These are phyloP conservation scores for Pentamera pediparva DNA, from an alignment of 53 echinoderm and acorn worm genomes.

Conservation along the genomic window DNA sequence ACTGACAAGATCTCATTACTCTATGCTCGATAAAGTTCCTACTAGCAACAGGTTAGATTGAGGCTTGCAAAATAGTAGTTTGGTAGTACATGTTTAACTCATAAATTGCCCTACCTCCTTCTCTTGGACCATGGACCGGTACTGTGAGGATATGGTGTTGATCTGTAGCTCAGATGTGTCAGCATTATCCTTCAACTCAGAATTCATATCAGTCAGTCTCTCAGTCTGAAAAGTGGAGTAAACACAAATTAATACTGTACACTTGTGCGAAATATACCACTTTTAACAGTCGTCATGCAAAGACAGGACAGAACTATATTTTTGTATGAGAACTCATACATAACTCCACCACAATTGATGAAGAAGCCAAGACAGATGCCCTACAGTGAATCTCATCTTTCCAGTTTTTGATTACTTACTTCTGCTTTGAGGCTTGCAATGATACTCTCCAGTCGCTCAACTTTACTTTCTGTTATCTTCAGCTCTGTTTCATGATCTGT, in stretches of 20 bases:
- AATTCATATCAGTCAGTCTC: conserved; percentile 61
- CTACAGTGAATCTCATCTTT: not conserved
- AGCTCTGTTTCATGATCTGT: conserved; percentile 86
- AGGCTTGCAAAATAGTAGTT: too few relatives aligned
- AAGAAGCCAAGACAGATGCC: too few relatives aligned
- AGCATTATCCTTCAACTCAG: conserved; percentile 81
- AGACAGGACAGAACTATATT: not conserved
- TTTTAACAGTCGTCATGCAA: not conserved
- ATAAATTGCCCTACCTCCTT: conserved; percentile 65
- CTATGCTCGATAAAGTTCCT: too few relatives aligned
- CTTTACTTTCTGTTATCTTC: conserved; percentile 69
- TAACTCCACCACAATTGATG: not conserved
- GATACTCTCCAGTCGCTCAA: conserved; percentile 55
- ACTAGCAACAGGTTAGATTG: too few relatives aligned
- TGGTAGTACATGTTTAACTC: too few relatives aligned
- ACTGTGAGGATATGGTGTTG: conserved; percentile 92
- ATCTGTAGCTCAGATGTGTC: conserved; percentile 96
- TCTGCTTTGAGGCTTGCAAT: conserved; percentile 65
- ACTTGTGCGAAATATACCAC: not conserved
- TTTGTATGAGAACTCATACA: not conserved
- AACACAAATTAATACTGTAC: not conserved
- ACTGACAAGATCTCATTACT: too few relatives aligned
- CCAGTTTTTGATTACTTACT: conserved; percentile 30
- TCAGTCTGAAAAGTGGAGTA: conserved; percentile 57
- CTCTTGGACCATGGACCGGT: conserved; percentile 71